These are phyloP conservation scores for Mustela lutreola DNA, from an alignment of 2,113 vertebrate species.

Conservation along the genomic window DNA sequence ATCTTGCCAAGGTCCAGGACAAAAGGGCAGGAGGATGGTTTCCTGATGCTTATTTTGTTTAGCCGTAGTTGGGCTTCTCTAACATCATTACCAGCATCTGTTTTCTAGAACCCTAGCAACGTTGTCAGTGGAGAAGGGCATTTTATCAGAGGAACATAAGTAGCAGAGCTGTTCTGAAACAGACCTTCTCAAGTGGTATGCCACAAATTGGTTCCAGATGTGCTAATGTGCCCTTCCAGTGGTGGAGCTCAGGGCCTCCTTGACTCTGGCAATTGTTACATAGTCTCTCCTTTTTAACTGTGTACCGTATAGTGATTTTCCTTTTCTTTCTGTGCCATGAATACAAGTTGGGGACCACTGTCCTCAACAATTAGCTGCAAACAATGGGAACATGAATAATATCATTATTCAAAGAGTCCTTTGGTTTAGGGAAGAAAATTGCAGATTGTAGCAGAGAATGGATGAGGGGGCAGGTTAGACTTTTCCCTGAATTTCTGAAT, in stretches of 20 bases:
- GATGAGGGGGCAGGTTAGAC: not conserved
- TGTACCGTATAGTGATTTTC: not conserved
- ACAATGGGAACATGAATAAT: slow-evolving; percentile 26
- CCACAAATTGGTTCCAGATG: not conserved
- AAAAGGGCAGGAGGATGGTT: not conserved
- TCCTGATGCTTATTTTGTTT: not conserved
- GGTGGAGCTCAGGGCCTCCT: not conserved
- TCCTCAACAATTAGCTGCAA: slow-evolving; percentile 15
- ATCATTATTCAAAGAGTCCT: not conserved
- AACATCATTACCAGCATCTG: not conserved
- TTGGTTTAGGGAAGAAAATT: not conserved
- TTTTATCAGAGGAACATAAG: not conserved
- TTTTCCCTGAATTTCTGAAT: not conserved
- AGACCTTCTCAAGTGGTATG: not conserved
- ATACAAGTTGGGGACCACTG: not conserved
- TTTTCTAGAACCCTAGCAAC: not conserved
- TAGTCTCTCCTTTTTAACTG: not conserved
- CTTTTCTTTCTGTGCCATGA: slow-evolving; percentile 7
- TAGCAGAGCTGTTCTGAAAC: not conserved
- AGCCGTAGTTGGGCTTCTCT: not conserved
- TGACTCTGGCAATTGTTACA: not conserved
- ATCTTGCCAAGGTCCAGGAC: not conserved
- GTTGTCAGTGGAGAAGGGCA: not conserved
- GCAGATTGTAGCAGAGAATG: not conserved
- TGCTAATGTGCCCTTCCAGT: no score